These are phyloP conservation scores for Panulirus ornatus DNA, from an alignment of 1,140 invertebrate genomes.

Conservation along the genomic window DNA sequence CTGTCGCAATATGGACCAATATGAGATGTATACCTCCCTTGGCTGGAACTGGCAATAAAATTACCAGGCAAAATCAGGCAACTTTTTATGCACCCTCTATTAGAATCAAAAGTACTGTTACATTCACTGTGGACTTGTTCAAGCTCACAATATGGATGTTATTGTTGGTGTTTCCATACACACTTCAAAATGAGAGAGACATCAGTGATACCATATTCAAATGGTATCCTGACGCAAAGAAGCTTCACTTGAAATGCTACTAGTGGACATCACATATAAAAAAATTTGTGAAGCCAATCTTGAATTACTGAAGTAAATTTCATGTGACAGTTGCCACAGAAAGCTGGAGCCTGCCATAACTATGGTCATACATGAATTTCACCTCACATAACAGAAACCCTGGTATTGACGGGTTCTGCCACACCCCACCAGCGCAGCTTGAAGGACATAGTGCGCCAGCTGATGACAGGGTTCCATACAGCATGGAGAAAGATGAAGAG, in stretches of 20 bases:
- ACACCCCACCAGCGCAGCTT: conserved; percentile 95
- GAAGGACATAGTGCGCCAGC: conserved; percentile 94
- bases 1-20: conserved; percentile 55
- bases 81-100: not conserved
- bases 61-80: conserved; percentile 36
- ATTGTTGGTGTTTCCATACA: not conserved
- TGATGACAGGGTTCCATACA: conserved; percentile 88
- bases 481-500: conserved; percentile 93
- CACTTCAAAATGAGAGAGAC: not conserved
- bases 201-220: not conserved
- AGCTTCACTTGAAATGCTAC: not conserved
- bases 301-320: not conserved
- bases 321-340: not conserved
- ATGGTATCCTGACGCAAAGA: not conserved
- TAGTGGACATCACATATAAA: not conserved
- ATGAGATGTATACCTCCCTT: conserved; percentile 36
- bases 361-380: not conserved
- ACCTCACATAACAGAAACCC: conserved; percentile 33
- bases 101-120: conserved; percentile 19
- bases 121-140: conserved; percentile 1
- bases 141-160: conserved; percentile 9
- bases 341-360: not conserved
- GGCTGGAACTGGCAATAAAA: conserved; percentile 9
- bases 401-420: conserved; percentile 81
- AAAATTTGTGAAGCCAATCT: not conserved